These are phyloP conservation scores for Xenopus tropicalis DNA, from an alignment of 2,113 vertebrate genomes.

Conservation along the genomic window UCB_Xtro_10.0 CM004444.2:112307501-112308000, in stretches of 20 bases:
- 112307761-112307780: slow-evolving; percentile 77
- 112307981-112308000: slow-evolving; percentile 6
- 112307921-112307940: too few species aligned
- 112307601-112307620: slow-evolving; percentile 61
- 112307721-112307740: slow-evolving; percentile 66
- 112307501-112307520: too few species aligned
- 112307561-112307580: too few species aligned
- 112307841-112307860: not conserved
- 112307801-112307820: slow-evolving; percentile 67
- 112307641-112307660: slow-evolving; percentile 57
- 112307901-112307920: too few species aligned
- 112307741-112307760: slow-evolving; percentile 64
- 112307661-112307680: slow-evolving; percentile 55
- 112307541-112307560: too few species aligned
- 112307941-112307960: too few species aligned
- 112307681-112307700: slow-evolving; percentile 56
- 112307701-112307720: slow-evolving; percentile 59
- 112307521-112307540: too few species aligned
- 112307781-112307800: slow-evolving; percentile 53
- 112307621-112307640: slow-evolving; percentile 65
- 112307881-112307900: too few species aligned
- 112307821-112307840: slow-evolving; percentile 65
- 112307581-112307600: not conserved
- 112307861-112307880: too few species aligned
- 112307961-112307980: too few species aligned